Conservation (phyloP, 2,797 vertebrate genomes). For the Dipus sagitta region DNA sequence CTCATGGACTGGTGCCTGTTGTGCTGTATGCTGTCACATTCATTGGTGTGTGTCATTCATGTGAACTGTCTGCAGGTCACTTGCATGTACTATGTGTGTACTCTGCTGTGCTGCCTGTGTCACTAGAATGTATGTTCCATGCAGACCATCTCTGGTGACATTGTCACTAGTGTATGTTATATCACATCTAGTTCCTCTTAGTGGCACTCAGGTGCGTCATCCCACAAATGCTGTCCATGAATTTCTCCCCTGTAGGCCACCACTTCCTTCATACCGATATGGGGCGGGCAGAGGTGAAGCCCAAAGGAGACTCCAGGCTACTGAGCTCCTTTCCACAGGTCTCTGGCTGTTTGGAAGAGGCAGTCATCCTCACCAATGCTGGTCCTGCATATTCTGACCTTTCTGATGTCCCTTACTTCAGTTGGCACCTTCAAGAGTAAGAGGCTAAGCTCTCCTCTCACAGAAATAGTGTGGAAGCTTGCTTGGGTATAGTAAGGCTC, state of each 20-base stretch:
- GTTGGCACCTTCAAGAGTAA: not conserved
- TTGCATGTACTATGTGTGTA: too few relatives aligned
- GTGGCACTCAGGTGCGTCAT: not conserved
- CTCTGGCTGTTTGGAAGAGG: not conserved
- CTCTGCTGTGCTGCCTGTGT: not conserved
- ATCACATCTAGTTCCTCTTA: not conserved
- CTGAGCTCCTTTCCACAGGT: not conserved
- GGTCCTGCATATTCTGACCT: not conserved
- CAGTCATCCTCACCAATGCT: not conserved
- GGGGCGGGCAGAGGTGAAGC: not conserved
- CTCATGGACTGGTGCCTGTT: not conserved
- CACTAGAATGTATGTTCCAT: not conserved
- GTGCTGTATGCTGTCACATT: not conserved
- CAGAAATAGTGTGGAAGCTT: not conserved
- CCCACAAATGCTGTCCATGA: not conserved
- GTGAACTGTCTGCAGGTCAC: not conserved
- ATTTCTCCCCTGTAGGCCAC: not conserved
- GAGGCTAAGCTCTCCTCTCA: not conserved
- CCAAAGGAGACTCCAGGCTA: not conserved
- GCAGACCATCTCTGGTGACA: not conserved
- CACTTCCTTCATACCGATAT: not conserved
- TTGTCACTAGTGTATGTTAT: not conserved
- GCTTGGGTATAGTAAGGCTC: not conserved
- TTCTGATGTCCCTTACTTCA: not conserved
- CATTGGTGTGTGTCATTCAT: not conserved